These are phyloP conservation scores for Sebastolobus alascanus DNA, from an alignment of 2,797 vertebrate genomes.

Conservation along the genomic window DNA sequence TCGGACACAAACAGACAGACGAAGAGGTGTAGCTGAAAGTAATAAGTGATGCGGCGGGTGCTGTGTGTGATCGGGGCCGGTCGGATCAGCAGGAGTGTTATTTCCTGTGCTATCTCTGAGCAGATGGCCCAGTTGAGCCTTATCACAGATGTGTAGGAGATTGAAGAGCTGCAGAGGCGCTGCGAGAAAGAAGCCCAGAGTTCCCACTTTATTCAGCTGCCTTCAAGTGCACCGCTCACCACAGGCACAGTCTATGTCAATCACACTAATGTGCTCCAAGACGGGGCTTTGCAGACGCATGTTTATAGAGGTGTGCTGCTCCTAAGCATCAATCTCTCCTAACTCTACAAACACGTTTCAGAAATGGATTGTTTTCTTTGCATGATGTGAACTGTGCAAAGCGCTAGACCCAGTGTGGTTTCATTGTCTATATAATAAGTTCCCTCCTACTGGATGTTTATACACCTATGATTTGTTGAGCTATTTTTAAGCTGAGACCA, in stretches of 20 bases:
- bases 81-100: constrained; percentile 61
- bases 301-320: constrained; percentile 21
- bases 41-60: neutral
- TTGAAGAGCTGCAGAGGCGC: constrained; percentile 64
- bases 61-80: constrained; percentile 51
- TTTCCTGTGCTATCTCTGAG: constrained; percentile 60
- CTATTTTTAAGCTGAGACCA: constrained; percentile 70
- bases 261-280: constrained; percentile 25
- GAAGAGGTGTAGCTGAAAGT: constrained; percentile 15
- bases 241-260: constrained; percentile 32
- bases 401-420: constrained; percentile 39
- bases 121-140: constrained; percentile 73
- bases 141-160: constrained; percentile 76
- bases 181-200: constrained; percentile 49
- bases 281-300: constrained; percentile 21
- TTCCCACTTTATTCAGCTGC: constrained; percentile 56
- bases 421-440: constrained; percentile 54
- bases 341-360: constrained; percentile 8
- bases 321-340: constrained; percentile 2
- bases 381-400: constrained; percentile 44
- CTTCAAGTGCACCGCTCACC: constrained; percentile 44
- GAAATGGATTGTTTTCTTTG: constrained; percentile 32
- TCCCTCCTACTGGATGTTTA: constrained; percentile 59
- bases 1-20: constrained; percentile 11
- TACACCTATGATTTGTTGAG: constrained; percentile 52